Evolutionary conservation across 2,888 invertebrate genomes (phyloP), one percentile per base, ranked within the genome.

Genomic region (Laothoe populi): DNA sequence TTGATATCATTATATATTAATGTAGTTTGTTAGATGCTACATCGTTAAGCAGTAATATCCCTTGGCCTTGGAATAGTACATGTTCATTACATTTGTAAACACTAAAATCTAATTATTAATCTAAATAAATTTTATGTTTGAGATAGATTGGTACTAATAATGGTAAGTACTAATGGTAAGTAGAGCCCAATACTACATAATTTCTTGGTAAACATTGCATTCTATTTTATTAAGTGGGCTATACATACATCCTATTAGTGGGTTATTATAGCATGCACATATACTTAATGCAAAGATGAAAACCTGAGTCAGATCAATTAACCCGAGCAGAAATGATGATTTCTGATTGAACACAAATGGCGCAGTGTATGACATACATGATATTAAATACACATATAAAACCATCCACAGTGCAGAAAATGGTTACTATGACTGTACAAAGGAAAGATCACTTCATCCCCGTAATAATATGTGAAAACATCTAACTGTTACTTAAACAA

Each of bases 291-390:
- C 4, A 40, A 40, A 40, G 13, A 40, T 40, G 40, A 44, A 44
- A 44, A 8, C 44, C 44, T 44, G 19, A 44, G 44, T 44, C 44
- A 44, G 19, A 8, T 19, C 44, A 44, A 44, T 44, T 44, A 44
- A 44, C 19, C 44, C 44, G 19, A 44, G 8, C 44, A 44, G 19
- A 10, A 0, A 44, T 19, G 16, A 44, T 2, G 19, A 44, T 44
- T 38, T 38, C 1, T 19, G 19, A 44, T 19, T 44, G 7, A 44
- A 44, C 44, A 19, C 13, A 44, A n/a, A n/a, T n/a, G n/a, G n/a
- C 8, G 44, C 16, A 8, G 5, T 44, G 19, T 44, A 44, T 44
- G 44, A 44, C 19, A 19, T 44, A 44, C 5, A 8, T 44, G 13
- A 10, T 44, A 8, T 8, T 13, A 38, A 10, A 35, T 35, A 35